Evolutionary conservation across 2,797 vertebrate species (phyloP).

Genomic region (Buceros bicornis): DNA sequence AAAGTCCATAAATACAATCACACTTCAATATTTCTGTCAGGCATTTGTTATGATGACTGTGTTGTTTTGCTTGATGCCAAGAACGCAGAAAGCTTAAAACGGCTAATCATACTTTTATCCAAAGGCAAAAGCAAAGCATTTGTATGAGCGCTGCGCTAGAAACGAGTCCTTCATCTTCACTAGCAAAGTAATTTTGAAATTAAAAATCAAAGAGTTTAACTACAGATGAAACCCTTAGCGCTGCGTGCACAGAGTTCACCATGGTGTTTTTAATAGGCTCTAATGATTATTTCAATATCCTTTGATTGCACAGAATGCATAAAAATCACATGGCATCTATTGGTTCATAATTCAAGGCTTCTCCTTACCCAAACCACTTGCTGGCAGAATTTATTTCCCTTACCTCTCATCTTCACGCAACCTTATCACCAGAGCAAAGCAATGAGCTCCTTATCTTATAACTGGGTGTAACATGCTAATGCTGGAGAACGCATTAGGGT

Average conservation of each 20-base stretch:
- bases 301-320: constrained; percentile 47
- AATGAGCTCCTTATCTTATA: neutral
- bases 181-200: constrained; percentile 69
- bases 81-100: constrained; percentile 52
- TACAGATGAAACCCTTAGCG: constrained; percentile 23
- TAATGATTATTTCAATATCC: constrained; percentile 44
- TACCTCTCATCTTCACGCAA: neutral
- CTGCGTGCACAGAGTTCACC: constrained; percentile 13
- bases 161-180: constrained; percentile 63
- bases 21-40: constrained; percentile 54
- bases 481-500: fast-evolving
- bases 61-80: constrained; percentile 38
- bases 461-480: neutral
- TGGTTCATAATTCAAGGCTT: constrained; percentile 1
- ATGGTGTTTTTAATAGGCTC: constrained; percentile 32
- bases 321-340: neutral
- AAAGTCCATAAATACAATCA: constrained; percentile 14
- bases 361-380: neutral
- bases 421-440: constrained; percentile 14
- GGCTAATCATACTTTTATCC: constrained; percentile 47
- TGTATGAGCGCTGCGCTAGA: constrained; percentile 42
- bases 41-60: constrained; percentile 39
- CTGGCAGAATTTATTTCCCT: constrained; percentile 7
- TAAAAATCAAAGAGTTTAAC: constrained; percentile 69
- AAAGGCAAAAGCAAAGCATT: constrained; percentile 57